Evolutionary conservation across 2,113 vertebrate genomes (phyloP).

Genomic region (Phrynocephalus versicolor): DNA sequence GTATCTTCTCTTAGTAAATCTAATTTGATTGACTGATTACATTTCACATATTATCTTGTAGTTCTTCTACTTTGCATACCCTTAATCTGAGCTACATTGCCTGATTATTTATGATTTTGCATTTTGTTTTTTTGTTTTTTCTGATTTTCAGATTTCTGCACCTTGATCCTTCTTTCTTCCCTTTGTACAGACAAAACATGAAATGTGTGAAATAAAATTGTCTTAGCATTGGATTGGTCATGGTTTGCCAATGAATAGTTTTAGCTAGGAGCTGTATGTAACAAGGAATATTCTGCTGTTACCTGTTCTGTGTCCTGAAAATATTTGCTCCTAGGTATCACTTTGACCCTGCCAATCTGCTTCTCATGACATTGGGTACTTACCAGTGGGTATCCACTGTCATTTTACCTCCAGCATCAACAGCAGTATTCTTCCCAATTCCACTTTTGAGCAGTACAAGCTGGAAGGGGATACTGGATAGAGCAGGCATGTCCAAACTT

Average conservation of each 20-base stretch:
- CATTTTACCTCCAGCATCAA: background rate
- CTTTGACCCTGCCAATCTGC: background rate
- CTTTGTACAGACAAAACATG: background rate
- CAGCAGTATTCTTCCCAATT: background rate
- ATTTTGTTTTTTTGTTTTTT: no score
- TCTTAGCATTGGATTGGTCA: background rate
- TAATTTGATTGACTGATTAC: no score
- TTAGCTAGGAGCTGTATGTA: background rate
- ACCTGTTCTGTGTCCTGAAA: background rate
- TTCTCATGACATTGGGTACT: background rate
- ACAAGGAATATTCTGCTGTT: background rate
- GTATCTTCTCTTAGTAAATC: background rate
- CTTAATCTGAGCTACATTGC: no score
- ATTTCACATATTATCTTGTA: no score
- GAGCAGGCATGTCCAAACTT: no score
- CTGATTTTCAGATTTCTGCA: no score
- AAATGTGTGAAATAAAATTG: background rate
- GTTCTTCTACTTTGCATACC: no score
- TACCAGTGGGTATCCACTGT: background rate
- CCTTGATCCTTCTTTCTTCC: no score
- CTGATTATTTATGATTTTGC: background rate
- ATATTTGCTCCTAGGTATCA: background rate
- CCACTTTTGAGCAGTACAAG: background rate
- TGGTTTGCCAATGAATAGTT: background rate
- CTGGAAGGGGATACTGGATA: background rate